A percentile compares a stretch with the other conserved stretches of the same genome.
Conservation (phyloP, 1,140 invertebrate genomes). For the Drosophila cardini region DNA sequence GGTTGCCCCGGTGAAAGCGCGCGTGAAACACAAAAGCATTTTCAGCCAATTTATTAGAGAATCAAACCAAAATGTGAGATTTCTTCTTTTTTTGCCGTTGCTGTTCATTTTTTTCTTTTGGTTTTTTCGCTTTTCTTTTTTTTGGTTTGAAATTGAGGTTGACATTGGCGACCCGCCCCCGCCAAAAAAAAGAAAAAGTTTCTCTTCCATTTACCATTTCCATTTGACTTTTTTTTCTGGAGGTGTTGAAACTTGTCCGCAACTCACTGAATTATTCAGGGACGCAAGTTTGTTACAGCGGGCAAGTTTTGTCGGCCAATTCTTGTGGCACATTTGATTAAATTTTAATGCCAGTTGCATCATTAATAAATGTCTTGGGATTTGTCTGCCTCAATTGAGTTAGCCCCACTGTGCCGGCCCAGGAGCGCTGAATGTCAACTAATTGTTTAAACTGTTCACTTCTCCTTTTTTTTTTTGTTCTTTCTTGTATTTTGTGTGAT, state of each 20-base stretch:
- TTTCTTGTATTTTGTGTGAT: too few relatives aligned
- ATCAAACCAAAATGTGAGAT: slow-evolving; percentile 60
- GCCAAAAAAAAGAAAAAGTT: slow-evolving; percentile 12
- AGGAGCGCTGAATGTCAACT: slow-evolving; percentile 47
- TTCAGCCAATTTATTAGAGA: slow-evolving; percentile 74
- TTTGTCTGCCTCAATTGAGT: slow-evolving; percentile 68
- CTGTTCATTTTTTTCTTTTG: not conserved
- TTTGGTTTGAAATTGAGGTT: slow-evolving; percentile 19
- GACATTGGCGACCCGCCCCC: slow-evolving; percentile 33
- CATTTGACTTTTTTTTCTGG: slow-evolving; percentile 15
- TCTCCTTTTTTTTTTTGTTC: slow-evolving; percentile 47
- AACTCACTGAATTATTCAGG: slow-evolving; percentile 76
- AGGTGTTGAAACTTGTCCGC: slow-evolving; percentile 76
- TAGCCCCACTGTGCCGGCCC: slow-evolving; percentile 31
- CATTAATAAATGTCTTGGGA: slow-evolving; percentile 73
- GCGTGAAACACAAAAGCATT: slow-evolving; percentile 80
- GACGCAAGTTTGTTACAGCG: slow-evolving; percentile 46
- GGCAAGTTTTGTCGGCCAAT: slow-evolving; percentile 31
- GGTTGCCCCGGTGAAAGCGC: slow-evolving; percentile 78
- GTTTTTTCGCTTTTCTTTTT: not conserved
- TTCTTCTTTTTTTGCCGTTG: slow-evolving; percentile 41
- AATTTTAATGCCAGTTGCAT: slow-evolving; percentile 77
- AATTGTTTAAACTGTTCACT: slow-evolving; percentile 55
- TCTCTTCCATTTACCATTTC: slow-evolving; percentile 17
- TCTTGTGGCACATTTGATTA: slow-evolving; percentile 65